phyloP scores from a whole-genome alignment of 2,888 invertebrate genomes.

The Erebia palarica region DNA sequence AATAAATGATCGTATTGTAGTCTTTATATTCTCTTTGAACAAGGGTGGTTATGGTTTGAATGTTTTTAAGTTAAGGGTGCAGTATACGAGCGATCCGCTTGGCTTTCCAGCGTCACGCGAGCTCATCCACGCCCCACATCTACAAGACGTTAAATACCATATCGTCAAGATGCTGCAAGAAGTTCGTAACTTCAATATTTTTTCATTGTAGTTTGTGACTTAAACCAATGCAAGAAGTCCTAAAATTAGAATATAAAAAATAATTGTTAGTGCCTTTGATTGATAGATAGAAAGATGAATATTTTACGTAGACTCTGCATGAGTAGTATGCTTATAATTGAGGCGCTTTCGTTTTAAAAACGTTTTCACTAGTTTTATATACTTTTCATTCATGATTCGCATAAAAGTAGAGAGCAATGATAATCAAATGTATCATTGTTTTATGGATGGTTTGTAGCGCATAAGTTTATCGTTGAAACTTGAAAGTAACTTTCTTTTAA shows the following conservation, averaged over 20 bases:
- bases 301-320: slow-evolving; percentile 42
- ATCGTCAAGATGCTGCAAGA: slow-evolving; percentile 9
- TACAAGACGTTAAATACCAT: slow-evolving; percentile 52
- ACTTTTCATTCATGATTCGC: slow-evolving; percentile 33
- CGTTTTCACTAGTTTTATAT: slow-evolving; percentile 40
- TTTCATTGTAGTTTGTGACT: slow-evolving; percentile 6
- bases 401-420: slow-evolving; percentile 28
- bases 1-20: slow-evolving; percentile 25
- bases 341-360: slow-evolving; percentile 40
- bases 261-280: not conserved
- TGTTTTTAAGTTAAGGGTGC: slow-evolving; percentile 23
- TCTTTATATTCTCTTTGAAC: slow-evolving; percentile 23
- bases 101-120: slow-evolving; percentile 49
- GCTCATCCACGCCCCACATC: slow-evolving; percentile 49
- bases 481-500: slow-evolving; percentile 18
- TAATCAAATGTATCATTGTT: slow-evolving; percentile 27
- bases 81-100: slow-evolving; percentile 32
- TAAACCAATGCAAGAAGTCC: slow-evolving; percentile 5
- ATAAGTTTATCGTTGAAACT: slow-evolving; percentile 14
- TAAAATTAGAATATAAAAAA: slow-evolving; percentile 1
- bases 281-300: not conserved
- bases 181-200: not conserved
- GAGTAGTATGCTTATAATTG: slow-evolving; percentile 44
- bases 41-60: slow-evolving; percentile 27
- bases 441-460: slow-evolving; percentile 11